Base-by-base conservation (phyloP, 2,113 vertebrate genomes). In the Ailuropoda melanoleuca region DNA sequence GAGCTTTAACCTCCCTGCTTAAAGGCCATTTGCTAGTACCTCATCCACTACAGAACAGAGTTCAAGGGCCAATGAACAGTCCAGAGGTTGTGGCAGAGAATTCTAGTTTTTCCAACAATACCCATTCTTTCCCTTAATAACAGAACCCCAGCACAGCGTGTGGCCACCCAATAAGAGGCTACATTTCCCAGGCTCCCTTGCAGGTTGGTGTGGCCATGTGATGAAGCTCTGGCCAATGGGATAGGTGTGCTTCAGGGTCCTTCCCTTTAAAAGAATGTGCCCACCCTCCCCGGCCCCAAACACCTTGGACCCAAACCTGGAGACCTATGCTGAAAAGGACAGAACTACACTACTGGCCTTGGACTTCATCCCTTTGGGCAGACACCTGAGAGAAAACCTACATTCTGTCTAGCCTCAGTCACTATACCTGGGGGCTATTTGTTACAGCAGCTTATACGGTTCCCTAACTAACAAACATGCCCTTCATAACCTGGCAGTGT, bases 231-330 rank as follows among this genome's bases (percentile, higher is more conserved):
- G 46, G 29, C 46, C 53, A 64, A 6, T 2, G 50, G 70, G 80
- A 39, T 8, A 0, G 34, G 3, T 21, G 43, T 50, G 9, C 13
- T 58, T 37, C 3, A 1, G 9, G 8, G 6, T 17, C 60, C 26
- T 14, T 31, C n/a, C 19, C 7, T 86, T 77, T 37, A 72, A 23
- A 37, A 39, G 4, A 64, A 58, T 6, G 29, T 55, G 23, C 34
- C 0, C 34, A 31, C 50, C 37, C 14, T 50, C 70, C 46, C n/a
- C 8, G 29, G 2, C 5, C 10, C 82, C 14, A 11, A 88, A 23
- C 14, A 19, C 37, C 50, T 50, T 50, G 19, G 80, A 82, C 93
- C 43, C 46, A 85, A 82, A 93, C 29, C 13, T 39, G 72, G 17
- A 92, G 55, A 56, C 24, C 9, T 2, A 1, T 15, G 24, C 17